Conservation (phyloP, 37 sponge, comb jelly and placozoan species). For the Chondrosia reniformis region DNA sequence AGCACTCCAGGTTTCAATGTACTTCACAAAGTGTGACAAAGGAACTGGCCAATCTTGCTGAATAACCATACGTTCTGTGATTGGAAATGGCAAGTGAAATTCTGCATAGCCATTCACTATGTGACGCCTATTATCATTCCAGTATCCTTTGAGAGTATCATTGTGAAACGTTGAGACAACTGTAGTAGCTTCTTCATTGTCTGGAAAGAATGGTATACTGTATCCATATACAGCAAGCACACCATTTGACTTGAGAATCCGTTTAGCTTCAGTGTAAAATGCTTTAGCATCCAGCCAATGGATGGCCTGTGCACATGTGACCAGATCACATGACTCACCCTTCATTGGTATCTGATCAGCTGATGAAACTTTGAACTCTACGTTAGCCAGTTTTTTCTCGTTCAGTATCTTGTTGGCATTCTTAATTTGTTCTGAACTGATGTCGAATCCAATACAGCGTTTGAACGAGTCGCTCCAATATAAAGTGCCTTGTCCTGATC, state of each 20-base stretch:
- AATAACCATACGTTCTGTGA: not conserved
- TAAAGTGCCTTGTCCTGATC: conserved; percentile 77
- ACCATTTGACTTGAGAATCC: conserved; percentile 53
- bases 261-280: conserved; percentile 32
- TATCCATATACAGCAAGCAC: conserved; percentile 79
- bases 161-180: conserved; percentile 40
- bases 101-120: not conserved
- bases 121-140: conserved; percentile 33
- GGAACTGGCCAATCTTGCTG: conserved; percentile 7
- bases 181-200: conserved; percentile 8
- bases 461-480: conserved; percentile 30
- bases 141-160: conserved; percentile 37
- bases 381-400: conserved; percentile 2
- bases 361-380: conserved; percentile 49
- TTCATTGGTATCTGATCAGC: conserved; percentile 31
- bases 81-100: not conserved
- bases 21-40: conserved; percentile 3
- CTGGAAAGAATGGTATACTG: conserved; percentile 21
- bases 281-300: conserved; percentile 60
- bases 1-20: not conserved
- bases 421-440: conserved; percentile 64
- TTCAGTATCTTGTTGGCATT: conserved; percentile 15
- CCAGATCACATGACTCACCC: conserved; percentile 32
- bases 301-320: conserved; percentile 73
- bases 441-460: conserved; percentile 53